A percentile compares a stretch with the other conserved stretches of the same genome.
These are phyloP conservation scores for Riparia riparia DNA, from an alignment of 2,113 vertebrate genomes.

Conservation along the genomic window DNA sequence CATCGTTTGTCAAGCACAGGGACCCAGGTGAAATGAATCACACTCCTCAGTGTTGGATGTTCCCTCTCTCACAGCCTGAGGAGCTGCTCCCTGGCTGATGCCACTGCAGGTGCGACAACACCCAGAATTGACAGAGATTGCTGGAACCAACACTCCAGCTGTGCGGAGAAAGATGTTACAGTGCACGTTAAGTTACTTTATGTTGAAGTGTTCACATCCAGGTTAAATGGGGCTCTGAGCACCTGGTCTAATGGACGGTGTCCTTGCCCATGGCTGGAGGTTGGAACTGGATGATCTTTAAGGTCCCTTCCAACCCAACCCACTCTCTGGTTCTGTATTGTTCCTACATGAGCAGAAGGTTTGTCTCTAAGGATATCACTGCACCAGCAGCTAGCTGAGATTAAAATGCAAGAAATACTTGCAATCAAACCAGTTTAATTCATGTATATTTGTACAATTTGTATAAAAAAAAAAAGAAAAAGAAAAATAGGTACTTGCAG, in stretches of 20 bases:
- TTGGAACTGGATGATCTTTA: background rate
- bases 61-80: rapidly evolving
- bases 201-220: background rate
- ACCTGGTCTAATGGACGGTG: background rate
- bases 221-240: background rate
- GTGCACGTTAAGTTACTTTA: background rate
- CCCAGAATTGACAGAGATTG: rapidly evolving
- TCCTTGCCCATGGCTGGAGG: background rate
- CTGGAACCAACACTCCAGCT: background rate
- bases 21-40: background rate
- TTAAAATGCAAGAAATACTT: constrained; percentile 62
- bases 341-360: background rate
- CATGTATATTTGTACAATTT: constrained; percentile 55
- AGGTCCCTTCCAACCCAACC: background rate
- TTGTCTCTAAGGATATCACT: background rate
- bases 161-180: background rate
- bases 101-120: rapidly evolving
- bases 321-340: background rate
- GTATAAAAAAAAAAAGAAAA: constrained; percentile 41
- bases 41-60: rapidly evolving
- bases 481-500: constrained; percentile 58
- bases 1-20: rapidly evolving
- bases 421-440: constrained; percentile 72
- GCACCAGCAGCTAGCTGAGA: constrained; percentile 34
- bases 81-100: background rate